phyloP scores from a whole-genome alignment of 2,888 invertebrate genomes.

The Sthenelais limicola region DNA sequence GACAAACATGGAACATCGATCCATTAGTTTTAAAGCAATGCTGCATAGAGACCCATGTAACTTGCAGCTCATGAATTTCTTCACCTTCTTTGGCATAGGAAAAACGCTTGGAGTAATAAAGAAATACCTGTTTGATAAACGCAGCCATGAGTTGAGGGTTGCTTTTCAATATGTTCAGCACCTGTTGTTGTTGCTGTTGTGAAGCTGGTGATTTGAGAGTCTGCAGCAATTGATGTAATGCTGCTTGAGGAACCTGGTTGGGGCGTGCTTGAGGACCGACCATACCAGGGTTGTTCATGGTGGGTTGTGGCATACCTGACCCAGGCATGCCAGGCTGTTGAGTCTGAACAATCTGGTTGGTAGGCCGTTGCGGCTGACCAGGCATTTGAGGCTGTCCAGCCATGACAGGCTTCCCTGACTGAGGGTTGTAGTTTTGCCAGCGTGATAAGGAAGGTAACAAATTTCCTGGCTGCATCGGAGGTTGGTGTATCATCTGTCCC shows the following conservation, averaged over 20 bases:
- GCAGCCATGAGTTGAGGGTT: slow-evolving; percentile 97
- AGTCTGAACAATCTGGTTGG: slow-evolving; percentile 19
- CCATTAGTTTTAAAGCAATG: too few species aligned
- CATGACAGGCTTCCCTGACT: slow-evolving; percentile 46
- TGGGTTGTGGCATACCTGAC: slow-evolving; percentile 15
- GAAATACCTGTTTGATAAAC: slow-evolving; percentile 91
- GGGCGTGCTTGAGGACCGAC: slow-evolving; percentile 30
- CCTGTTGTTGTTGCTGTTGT: slow-evolving; percentile 91
- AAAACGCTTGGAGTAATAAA: too few species aligned
- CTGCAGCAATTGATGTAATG: slow-evolving; percentile 82
- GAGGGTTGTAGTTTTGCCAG: slow-evolving; percentile 28
- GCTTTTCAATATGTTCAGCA: slow-evolving; percentile 89
- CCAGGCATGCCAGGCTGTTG: slow-evolving; percentile 36
- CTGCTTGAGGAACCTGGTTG: slow-evolving; percentile 72
- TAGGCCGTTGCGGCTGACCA: slow-evolving; percentile 59
- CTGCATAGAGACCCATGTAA: too few species aligned
- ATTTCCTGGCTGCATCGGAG: slow-evolving; percentile 41
- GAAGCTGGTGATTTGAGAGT: slow-evolving; percentile 91
- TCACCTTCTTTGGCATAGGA: slow-evolving; percentile 79
- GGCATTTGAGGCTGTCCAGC: slow-evolving; percentile 56
- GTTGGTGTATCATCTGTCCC: slow-evolving; percentile 44
- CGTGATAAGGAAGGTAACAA: slow-evolving; percentile 50
- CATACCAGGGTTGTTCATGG: slow-evolving; percentile 18
- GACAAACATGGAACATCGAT: too few species aligned
- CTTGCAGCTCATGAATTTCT: slow-evolving; percentile 74